A percentile compares a stretch with the other conserved stretches of the same genome.
These are phyloP conservation scores for Procavia capensis DNA, from an alignment of 2,113 vertebrate genomes.

Conservation along the genomic window DNA sequence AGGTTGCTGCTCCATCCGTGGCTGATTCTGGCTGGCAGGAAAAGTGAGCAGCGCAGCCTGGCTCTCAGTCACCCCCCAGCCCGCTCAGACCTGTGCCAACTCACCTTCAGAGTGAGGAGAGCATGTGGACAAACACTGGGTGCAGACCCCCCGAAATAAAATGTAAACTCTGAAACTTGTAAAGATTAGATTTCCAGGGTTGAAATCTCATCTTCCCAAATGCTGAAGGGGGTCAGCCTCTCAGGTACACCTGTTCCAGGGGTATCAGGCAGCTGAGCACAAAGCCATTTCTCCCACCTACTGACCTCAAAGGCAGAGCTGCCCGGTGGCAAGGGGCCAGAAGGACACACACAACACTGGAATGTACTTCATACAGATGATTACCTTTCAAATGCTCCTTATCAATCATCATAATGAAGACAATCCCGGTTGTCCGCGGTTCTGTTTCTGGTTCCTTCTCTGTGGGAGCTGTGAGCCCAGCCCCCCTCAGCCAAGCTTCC, in stretches of 20 bases:
- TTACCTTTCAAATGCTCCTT: not conserved
- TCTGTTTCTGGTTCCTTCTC: not conserved
- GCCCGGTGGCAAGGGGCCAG: not conserved
- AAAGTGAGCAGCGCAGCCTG: not conserved
- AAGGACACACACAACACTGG: not conserved
- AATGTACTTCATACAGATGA: not conserved
- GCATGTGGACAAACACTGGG: not conserved
- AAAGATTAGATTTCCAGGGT: not conserved
- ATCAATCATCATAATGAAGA: constrained; percentile 15
- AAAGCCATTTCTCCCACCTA: not conserved
- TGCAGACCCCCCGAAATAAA: not conserved
- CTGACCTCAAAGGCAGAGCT: not conserved
- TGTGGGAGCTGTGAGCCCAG: not conserved
- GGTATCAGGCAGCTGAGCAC: not conserved
- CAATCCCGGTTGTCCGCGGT: not conserved
- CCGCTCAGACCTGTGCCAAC: not conserved
- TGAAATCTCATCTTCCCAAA: not conserved
- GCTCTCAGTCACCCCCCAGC: not conserved
- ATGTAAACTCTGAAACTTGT: not conserved
- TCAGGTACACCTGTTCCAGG: not conserved
- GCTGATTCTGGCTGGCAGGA: not conserved
- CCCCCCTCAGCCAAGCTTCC: not conserved
- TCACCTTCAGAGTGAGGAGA: not conserved
- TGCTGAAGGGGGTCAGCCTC: not conserved
- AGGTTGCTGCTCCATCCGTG: not conserved